phyloP scores from a whole-genome alignment of 2,888 invertebrate genomes.

The Heliconius ethilla region DNA sequence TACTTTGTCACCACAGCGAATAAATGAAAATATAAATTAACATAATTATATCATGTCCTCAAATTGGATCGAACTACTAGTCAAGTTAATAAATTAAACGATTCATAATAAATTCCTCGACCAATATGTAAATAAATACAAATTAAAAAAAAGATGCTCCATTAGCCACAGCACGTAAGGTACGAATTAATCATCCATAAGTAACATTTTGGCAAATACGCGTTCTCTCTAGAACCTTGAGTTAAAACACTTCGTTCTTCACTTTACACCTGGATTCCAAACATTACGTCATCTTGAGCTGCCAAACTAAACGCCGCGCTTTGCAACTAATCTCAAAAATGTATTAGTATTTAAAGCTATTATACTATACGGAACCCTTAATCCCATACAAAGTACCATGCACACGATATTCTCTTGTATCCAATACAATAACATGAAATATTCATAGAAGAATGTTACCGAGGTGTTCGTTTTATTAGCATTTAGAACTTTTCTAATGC shows the following conservation, averaged over 20 bases:
- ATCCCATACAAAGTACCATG: constrained; percentile 11
- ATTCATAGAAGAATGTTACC: constrained; percentile 45
- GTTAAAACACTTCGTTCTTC: no score
- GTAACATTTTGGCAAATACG: no score
- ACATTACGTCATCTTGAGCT: no score
- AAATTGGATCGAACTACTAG: background rate
- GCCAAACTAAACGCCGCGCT: background rate
- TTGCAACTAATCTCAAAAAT: background rate
- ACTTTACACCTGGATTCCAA: no score
- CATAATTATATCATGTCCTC: background rate
- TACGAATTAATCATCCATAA: no score
- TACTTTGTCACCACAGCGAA: background rate
- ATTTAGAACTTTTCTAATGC: constrained; percentile 44
- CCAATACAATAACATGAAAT: constrained; percentile 46
- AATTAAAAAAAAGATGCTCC: background rate
- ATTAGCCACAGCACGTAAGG: no score
- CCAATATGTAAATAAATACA: no score
- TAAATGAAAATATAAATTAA: background rate
- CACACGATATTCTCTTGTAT: constrained; percentile 40
- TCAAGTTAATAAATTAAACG: background rate
- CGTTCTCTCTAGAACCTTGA: no score
- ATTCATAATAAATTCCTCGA: no score
- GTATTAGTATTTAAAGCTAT: background rate
- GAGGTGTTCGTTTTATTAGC: constrained; percentile 44
- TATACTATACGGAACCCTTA: constrained; percentile 25